Percentiles rank a stretch among this genome's conserved stretches.
Evolutionary conservation across 2,888 invertebrate species (phyloP).

Genomic region (Colostygia pectinataria): DNA sequence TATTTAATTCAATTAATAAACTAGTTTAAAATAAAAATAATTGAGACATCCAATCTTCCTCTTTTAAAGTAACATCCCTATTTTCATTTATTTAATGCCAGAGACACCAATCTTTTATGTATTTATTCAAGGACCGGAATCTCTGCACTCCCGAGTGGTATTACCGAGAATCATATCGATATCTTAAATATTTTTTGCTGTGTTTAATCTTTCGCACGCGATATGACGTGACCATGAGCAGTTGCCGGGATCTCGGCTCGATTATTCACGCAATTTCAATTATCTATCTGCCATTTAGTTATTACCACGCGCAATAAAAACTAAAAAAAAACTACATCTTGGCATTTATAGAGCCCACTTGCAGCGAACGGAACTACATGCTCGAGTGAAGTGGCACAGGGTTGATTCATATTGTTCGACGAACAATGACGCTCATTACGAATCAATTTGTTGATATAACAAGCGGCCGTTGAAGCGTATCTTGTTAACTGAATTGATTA

Average conservation of each 20-base stretch:
- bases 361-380: conserved; percentile 23
- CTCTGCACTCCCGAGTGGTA: conserved; percentile 48
- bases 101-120: not conserved
- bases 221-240: conserved; percentile 60
- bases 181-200: conserved; percentile 49
- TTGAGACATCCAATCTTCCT: too few relatives aligned
- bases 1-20: too few relatives aligned
- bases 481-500: conserved; percentile 17
- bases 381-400: conserved; percentile 22
- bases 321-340: conserved; percentile 16
- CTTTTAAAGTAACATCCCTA: not conserved
- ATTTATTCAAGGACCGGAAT: conserved; percentile 16
- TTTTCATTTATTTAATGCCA: not conserved
- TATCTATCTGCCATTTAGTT: conserved; percentile 53
- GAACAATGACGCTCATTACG: conserved; percentile 22
- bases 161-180: conserved; percentile 27
- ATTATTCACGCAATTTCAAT: conserved; percentile 68
- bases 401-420: conserved; percentile 22
- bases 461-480: conserved; percentile 18
- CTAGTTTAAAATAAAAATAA: too few relatives aligned
- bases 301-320: conserved; percentile 37
- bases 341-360: conserved; percentile 34
- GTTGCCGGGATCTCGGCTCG: conserved; percentile 49
- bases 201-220: conserved; percentile 57
- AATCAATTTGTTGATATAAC: conserved; percentile 26